phyloP scores from a whole-genome alignment of 2,888 invertebrate species.

The Hipparchia sbordonii region DNA sequence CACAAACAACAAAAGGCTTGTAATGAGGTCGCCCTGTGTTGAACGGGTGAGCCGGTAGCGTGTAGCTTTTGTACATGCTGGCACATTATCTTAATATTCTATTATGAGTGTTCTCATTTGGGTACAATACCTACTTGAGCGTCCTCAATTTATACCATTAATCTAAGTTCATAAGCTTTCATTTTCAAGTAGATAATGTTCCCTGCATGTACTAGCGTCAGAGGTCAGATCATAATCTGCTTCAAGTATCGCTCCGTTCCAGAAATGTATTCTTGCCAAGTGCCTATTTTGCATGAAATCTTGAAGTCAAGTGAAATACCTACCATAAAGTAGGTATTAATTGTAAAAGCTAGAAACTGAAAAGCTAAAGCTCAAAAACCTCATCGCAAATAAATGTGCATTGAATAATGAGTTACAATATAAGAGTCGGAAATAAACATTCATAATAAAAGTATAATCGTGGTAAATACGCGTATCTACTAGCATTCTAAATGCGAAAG shows the following conservation, averaged over 20 bases:
- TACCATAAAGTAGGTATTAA: neutral
- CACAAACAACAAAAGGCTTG: neutral
- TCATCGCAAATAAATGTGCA: no score
- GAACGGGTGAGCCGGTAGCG: neutral
- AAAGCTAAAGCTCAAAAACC: no score
- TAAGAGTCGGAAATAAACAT: no score
- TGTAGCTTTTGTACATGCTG: neutral
- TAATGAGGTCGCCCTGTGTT: neutral
- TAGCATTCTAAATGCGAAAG: no score
- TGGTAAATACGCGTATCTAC: no score
- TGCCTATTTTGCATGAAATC: neutral
- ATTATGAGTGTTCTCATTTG: conserved; percentile 2
- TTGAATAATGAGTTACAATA: no score
- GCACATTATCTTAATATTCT: conserved; percentile 1
- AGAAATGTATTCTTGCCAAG: conserved; percentile 1
- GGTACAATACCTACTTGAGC: neutral
- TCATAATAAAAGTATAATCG: no score
- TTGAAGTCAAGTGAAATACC: neutral
- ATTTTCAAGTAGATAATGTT: conserved; percentile 10
- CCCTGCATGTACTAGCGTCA: neutral
- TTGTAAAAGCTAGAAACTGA: neutral
- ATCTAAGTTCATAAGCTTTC: neutral
- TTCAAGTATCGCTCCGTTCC: neutral
- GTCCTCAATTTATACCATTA: conserved; percentile 4
- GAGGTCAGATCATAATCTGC: conserved; percentile 3